Evolutionary conservation across 2,888 invertebrate species (phyloP), one percentile per base, ranked within the genome.

Genomic region (Mycalesis mineus): DNA sequence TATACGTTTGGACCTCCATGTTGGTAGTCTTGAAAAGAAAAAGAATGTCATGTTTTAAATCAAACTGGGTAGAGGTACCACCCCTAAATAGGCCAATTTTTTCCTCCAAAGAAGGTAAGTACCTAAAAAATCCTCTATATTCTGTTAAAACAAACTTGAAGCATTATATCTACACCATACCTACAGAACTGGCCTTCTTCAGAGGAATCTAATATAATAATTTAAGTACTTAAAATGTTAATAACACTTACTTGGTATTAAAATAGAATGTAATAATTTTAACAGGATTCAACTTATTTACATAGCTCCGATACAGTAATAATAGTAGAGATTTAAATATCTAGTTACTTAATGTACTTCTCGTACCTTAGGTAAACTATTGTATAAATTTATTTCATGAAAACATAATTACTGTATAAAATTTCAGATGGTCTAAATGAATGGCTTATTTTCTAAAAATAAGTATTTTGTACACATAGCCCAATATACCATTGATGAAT

Each of bases 191-290:
- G 45, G 14, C 58, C 66, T 67, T 68, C 71, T 69, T 64, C 63
- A 61, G 78, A 85, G 81, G 81, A 85, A 80, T 79, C 65, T 67
- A 64, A 71, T 72, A 71, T 40, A 51, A 49, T 52, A 70, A 76
- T 77, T 80, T 75, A 22, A 22, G 22, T 22, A 77, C 79, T 84
- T 82, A 79, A 85, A 80, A 78, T 79, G 81, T 87, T 75, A 78
- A 80, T 84, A 88, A 88, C 88, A 88, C 88, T 88, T 88, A 87
- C 71, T 76, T 68, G 73, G 80, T 87, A 88, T 75, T 88, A 87
- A 88, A 88, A 88, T 88, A 88, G 88, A 88, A 88, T 88, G 88
- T 88, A 81, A 84, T 84, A 87, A 84, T 77, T 87, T 87, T 88
- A 88, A 88, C 88, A 88, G 85, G 86, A 80, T 84, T 76, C 75